Base-by-base conservation (phyloP, 2,888 invertebrate genomes). In the Brachypterus glaber region DNA sequence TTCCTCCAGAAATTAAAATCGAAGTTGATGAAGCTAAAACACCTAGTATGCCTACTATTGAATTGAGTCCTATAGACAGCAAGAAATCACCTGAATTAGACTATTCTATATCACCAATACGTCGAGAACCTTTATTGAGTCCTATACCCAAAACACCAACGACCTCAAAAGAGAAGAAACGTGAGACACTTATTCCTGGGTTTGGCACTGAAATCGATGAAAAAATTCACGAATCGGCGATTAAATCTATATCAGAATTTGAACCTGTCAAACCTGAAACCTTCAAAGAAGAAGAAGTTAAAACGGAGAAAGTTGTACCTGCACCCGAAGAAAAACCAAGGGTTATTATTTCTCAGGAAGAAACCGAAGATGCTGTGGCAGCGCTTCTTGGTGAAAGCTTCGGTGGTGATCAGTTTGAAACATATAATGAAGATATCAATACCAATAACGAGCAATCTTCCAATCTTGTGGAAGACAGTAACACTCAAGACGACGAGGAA, bases 361-460 rank as follows among this genome's bases (percentile, higher is more conserved):
- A 91, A 66, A 91, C 90, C 0, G 90, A 87, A 63, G 89, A 89
- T 61, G 91, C 91, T 0, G 90, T 91, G 0, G 89, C 89, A 5
- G 89, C 90, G 1, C 66, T 91, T 17, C 65, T 91, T 37, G 88
- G 86, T 16, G 89, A 89, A 63, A 87, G 88, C 49, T 88, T 90
- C 56, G 82, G 85, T 1, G 72, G 69, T 54, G 63, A 62, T 33
- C 79, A 78, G 60, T 67, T 68, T 26, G 72, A 69, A 33, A 46
- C 50, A 52, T 71, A 71, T 50, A 72, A 71, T 46, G 72, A 73
- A 54, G 72, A 74, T 53, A 60, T 66, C 31, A 46, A 33, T 66
- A 69, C 51, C 67, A 69, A 52, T 54, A 66, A 63, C 46, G 59
- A 66, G 58, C 61, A 58, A 5, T 64, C 35, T 60, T 67, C 59